Base-by-base conservation (phyloP, 2,113 vertebrate genomes). In the Damaliscus lunatus region DNA sequence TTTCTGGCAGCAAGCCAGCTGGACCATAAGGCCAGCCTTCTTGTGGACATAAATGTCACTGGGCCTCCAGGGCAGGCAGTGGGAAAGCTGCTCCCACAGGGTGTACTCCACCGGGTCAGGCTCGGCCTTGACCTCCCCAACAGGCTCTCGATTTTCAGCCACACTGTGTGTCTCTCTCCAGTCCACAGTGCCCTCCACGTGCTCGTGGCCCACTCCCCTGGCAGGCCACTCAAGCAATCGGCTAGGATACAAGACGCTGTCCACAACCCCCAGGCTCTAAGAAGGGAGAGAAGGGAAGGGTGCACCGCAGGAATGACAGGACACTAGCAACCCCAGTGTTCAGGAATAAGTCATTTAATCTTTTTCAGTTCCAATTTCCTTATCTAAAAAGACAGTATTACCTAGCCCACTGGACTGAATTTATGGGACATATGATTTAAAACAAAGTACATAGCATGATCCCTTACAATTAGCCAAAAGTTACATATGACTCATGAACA, bases 1-100 rank as follows among this genome's bases (percentile, higher is more conserved):
- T 78, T 99, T 99, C 97, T 99, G 99, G 98, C 99, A 99, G n/a
- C 99, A 99, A 0, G 99, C 99, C 91, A 99, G 96, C 98, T 99
- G 99, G 25, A 99, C 99, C 36, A 99, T 98, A 98, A 99, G 99
- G 60, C 99, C 99, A 0, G 99, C 99, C 98, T 99, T 99, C 99
- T 99, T 99, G 98, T 99, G 99, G 96, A 99, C 99, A 3, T 99
- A 99, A 74, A 99, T 99, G 88, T 99, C 99, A 27, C 99, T 99
- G 57, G 99, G 99, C 46, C 99, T 98, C 31, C 99, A 99, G 2
- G 99, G 99, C 17, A 99, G 99, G 83, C 99, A 99, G 27, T 99
- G 98, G 0, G 99, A 99, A 19, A 99, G 99, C 9, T 99, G 98
- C 78, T 99, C 99, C 84, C 99, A 98, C 46, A 99, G 99, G 0